These are phyloP conservation scores for Phaedon cochleariae DNA, from an alignment of 2,888 invertebrate species.

Conservation along the genomic window DNA sequence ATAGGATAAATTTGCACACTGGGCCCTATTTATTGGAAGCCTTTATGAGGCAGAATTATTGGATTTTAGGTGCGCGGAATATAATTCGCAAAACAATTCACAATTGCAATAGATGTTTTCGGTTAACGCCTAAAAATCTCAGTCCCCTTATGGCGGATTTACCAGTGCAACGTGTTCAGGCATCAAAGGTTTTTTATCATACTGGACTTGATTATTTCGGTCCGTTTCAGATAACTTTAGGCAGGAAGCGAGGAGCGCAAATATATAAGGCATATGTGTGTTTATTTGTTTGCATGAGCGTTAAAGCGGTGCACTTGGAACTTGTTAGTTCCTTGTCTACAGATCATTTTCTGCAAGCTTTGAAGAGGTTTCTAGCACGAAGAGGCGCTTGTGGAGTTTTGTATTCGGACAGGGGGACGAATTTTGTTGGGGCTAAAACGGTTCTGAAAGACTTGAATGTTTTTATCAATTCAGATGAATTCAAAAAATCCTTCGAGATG, in stretches of 20 bases:
- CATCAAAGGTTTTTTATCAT: slow-evolving; percentile 1
- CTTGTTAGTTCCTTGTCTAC: background rate
- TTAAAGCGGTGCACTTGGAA: background rate
- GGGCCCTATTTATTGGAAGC: no score
- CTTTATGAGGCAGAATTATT: no score
- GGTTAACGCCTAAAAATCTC: no score
- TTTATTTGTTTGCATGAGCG: background rate
- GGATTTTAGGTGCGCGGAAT: no score
- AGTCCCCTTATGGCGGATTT: background rate
- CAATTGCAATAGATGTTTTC: no score
- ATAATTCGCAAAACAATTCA: no score
- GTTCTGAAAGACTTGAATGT: background rate
- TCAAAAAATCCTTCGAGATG: background rate
- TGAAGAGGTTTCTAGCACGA: background rate
- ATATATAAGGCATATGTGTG: no score
- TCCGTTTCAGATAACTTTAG: slow-evolving; percentile 13
- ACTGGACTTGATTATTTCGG: slow-evolving; percentile 22
- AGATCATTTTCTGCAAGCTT: background rate
- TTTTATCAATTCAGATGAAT: background rate
- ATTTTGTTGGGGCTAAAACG: background rate
- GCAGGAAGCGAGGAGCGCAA: background rate
- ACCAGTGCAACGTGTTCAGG: background rate
- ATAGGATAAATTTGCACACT: no score
- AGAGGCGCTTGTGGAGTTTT: background rate
- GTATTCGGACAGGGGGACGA: slow-evolving; percentile 4